Conservation (phyloP, 2,888 invertebrate genomes). For the Cecidostiba fungosa region DNA sequence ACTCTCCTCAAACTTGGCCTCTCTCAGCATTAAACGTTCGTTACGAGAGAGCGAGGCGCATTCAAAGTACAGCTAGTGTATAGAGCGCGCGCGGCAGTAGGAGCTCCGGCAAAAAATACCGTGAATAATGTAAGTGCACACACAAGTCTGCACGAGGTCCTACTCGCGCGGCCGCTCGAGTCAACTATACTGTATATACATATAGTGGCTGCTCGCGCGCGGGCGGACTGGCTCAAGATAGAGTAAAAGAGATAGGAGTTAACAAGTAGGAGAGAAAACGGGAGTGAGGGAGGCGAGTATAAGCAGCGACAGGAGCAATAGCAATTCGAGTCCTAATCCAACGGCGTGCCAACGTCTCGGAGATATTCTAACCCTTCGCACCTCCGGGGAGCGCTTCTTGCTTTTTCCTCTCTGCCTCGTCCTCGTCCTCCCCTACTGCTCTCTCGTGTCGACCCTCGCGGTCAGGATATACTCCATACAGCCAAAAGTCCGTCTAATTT, state of each 20-base stretch:
- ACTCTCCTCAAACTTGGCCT: not conserved
- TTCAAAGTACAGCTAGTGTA: not conserved
- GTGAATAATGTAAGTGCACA: constrained; percentile 47
- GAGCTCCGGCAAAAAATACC: constrained; percentile 21
- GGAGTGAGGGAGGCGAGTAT: not conserved
- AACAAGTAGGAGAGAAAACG: constrained; percentile 58
- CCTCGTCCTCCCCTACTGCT: constrained; percentile 52
- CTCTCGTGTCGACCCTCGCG: not conserved
- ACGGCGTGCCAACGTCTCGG: constrained; percentile 70
- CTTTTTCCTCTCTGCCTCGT: constrained; percentile 65
- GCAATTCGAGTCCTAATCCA: constrained; percentile 73
- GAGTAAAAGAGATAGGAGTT: constrained; percentile 57
- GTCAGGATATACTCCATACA: not conserved
- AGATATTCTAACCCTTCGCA: constrained; percentile 70
- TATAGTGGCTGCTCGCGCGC: not conserved
- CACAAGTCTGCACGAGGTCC: not conserved
- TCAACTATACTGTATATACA: not conserved
- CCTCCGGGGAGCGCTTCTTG: constrained; percentile 65
- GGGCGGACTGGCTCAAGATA: constrained; percentile 18
- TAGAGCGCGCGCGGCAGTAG: too few species aligned
- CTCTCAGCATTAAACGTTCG: constrained; percentile 34
- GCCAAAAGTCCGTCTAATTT: constrained; percentile 49
- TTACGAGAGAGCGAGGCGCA: not conserved
- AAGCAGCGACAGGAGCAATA: constrained; percentile 63
- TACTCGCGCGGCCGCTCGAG: not conserved